Percentiles rank a stretch among this genome's conserved stretches.
These are phyloP conservation scores for Pygmarrhopalites habei DNA, from an alignment of 1,140 invertebrate genomes.

Conservation along the genomic window DNA sequence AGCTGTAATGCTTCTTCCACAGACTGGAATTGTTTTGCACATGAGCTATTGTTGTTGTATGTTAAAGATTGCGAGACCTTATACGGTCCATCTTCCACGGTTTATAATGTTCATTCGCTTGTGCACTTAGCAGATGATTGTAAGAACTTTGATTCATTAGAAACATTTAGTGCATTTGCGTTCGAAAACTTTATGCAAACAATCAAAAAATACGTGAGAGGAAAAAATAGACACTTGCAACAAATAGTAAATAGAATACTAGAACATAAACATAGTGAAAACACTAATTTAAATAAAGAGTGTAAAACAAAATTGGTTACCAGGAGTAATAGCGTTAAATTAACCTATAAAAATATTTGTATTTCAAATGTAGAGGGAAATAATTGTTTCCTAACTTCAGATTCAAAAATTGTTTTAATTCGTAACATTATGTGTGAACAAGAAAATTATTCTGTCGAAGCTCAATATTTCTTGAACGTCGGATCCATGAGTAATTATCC, in stretches of 20 bases:
- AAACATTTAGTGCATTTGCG: constrained; percentile 41
- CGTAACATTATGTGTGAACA: no score
- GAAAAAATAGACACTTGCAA: constrained; percentile 35
- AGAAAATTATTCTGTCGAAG: no score
- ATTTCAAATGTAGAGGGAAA: no score
- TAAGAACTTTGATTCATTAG: constrained; percentile 40
- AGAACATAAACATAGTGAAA: constrained; percentile 40
- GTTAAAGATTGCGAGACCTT: constrained; percentile 19
- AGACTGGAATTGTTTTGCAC: constrained; percentile 10
- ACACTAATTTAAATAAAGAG: not conserved
- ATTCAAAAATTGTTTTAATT: no score
- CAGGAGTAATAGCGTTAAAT: no score
- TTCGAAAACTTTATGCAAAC: constrained; percentile 43
- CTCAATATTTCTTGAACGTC: no score
- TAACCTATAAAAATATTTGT: no score
- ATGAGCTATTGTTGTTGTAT: constrained; percentile 11
- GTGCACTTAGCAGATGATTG: constrained; percentile 44
- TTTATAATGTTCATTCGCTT: constrained; percentile 45
- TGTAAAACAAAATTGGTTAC: no score
- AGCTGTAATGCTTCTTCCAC: not conserved
- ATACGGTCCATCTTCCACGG: constrained; percentile 40
- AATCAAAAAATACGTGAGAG: constrained; percentile 41
- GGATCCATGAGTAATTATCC: no score
- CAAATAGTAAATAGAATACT: constrained; percentile 40
- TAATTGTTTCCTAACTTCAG: no score